Conservation (phyloP, 1,140 invertebrate species). For the Teleogryllus occipitalis region DNA sequence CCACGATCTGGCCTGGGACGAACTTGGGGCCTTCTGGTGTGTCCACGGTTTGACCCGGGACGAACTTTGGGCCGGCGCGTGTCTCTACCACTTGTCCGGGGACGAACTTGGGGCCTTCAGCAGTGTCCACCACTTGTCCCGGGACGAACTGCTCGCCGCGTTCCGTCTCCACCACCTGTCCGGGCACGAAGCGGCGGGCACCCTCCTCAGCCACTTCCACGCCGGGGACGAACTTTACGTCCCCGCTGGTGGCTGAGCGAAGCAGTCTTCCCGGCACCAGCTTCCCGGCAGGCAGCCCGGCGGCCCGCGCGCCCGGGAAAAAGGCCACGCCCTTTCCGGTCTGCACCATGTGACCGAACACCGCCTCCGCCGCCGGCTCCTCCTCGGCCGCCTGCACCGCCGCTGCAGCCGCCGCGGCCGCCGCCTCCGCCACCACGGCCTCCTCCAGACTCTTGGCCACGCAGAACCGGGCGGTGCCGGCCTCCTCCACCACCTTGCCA, state of each 20-base stretch:
- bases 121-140: conserved; percentile 48
- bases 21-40: conserved; percentile 58
- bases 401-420: conserved; percentile 19
- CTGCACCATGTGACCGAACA: conserved; percentile 61
- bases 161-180: conserved; percentile 59
- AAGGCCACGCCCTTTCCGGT: conserved; percentile 58
- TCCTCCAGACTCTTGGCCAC: conserved; percentile 49
- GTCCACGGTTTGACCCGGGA: conserved; percentile 60
- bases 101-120: conserved; percentile 52
- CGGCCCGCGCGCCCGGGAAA: conserved; percentile 46
- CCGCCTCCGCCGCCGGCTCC: background rate
- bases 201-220: conserved; percentile 52
- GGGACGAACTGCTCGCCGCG: conserved; percentile 59
- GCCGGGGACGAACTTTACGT: conserved; percentile 59
- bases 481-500: conserved; percentile 48
- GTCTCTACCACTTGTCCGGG: conserved; percentile 64
- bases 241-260: conserved; percentile 44
- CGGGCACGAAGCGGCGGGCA: conserved; percentile 50
- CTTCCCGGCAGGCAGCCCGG: conserved; percentile 43
- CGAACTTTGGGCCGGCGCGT: conserved; percentile 55
- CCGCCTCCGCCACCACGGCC: conserved; percentile 43
- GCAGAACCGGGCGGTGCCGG: conserved; percentile 53
- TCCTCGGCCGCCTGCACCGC: background rate
- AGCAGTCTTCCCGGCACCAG: conserved; percentile 58
- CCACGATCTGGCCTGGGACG: conserved; percentile 61